Base-by-base conservation (phyloP, 2,797 vertebrate species). In the Craterocephalus amniculus region DNA sequence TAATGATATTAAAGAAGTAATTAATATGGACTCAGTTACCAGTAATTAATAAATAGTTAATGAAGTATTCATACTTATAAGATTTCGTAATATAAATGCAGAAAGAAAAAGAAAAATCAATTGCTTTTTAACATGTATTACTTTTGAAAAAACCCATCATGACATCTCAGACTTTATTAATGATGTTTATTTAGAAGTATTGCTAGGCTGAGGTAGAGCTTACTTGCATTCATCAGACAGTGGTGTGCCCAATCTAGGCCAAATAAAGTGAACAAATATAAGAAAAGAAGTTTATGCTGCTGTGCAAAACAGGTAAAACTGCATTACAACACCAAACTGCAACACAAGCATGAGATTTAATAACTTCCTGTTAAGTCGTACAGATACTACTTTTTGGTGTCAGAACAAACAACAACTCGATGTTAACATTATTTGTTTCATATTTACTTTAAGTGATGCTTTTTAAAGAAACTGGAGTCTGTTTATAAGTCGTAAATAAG, bases 271-370 rank as follows among this genome's bases (percentile, higher is more conserved):
- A 72, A 67, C 18, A 35, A 76, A 72, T 55, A 16, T 34, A 10
- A 29, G 1, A 6, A n/a, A n/a, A 62, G 18, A 31, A 20, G 29
- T 27, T 58, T 58, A 9, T 67, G 27, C 49, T 36, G n/a, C 56
- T 54, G 26, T 65, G 31, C 43, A 70, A n/a, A 12, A 22, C 27
- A 43, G 36, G 51, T 59, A 48, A 58, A 71, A 43, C 64, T 36
- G 59, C 12, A n/a, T n/a, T n/a, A 49, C 55, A 61, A 74, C 77
- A 49, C 8, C 0, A 6, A 26, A 7, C 29, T 49, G 34, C 48
- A 66, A 61, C 51, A 54, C 52, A 59, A 27, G 27, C 36, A 14
- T 43, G n/a, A 13, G 63, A 56, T 0, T 0, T 22, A 65, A 22
- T 4, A 18, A 27, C 58, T 38, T 58, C 10, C 63, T 27, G 31